phyloP scores from a whole-genome alignment of 2,797 vertebrate genomes.

The Gephyroberyx darwinii region DNA sequence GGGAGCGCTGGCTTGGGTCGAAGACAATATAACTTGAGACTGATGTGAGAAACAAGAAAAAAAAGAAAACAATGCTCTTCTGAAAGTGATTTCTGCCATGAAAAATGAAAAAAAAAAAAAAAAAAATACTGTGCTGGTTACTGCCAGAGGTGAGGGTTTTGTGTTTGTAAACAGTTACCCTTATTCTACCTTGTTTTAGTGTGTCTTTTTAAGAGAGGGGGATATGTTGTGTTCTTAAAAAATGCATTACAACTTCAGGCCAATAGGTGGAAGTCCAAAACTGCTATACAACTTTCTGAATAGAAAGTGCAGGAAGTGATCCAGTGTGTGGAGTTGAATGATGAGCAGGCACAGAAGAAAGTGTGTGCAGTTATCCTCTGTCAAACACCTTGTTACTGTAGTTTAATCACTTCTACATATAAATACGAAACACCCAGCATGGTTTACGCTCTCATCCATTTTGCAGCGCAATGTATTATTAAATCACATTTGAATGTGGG shows the following conservation, averaged over 20 bases:
- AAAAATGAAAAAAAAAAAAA: too few relatives aligned
- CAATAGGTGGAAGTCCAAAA: background rate
- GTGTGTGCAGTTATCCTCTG: background rate
- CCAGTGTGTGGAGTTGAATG: background rate
- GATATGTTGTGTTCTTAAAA: too few relatives aligned
- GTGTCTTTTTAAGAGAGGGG: too few relatives aligned
- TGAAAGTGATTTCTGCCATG: background rate
- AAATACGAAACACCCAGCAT: background rate
- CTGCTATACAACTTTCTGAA: background rate
- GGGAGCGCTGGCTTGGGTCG: slow-evolving; percentile 15
- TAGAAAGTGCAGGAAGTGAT: background rate
- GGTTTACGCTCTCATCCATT: slow-evolving; percentile 10
- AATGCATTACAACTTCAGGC: background rate
- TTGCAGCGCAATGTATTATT: too few relatives aligned
- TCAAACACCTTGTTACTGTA: background rate
- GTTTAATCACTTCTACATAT: slow-evolving; percentile 12
- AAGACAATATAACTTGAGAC: background rate
- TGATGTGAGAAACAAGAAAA: background rate
- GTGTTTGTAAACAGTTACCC: too few relatives aligned
- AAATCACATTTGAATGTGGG: background rate
- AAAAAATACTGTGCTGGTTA: too few relatives aligned
- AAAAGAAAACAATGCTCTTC: background rate
- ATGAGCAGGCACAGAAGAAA: background rate
- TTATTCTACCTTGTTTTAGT: too few relatives aligned
- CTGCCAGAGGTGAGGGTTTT: too few relatives aligned